Evolutionary conservation across 2,888 invertebrate species (phyloP), one percentile per base, ranked within the genome.

Genomic region (Flexamia atlantica): DNA sequence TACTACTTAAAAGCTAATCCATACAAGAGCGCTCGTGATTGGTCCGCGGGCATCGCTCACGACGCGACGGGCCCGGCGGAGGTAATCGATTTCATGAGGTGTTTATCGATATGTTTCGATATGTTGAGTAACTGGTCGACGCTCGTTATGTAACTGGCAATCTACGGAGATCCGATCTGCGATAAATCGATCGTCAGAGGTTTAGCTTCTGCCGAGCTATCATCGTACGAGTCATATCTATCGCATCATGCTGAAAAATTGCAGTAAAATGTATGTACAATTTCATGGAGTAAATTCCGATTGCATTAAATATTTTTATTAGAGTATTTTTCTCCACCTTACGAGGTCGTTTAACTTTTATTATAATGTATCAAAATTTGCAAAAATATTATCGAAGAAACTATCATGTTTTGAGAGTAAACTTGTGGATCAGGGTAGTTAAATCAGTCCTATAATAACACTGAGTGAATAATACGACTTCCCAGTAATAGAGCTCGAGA

Each of bases 1-100:
- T 72, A 72, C 68, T 68, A 72, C 72, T 72, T 72, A 72, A 72
- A 42, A 42, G 42, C 72, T 40, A 72, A 42, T 72, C 72, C 72
- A 72, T 72, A 72, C 36, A 72, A 42, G 72, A 72, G 72, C 40
- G 72, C 42, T 7, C 42, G 72, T 40, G 40, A 42, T 72, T 30
- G 72, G 68, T 28, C 68, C 68, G 17, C 68, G 30, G 68, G 68
- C 32, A 68, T 68, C 42, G 72, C 23, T 72, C 72, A 72, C 72
- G 72, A 72, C 42, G 23, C 72, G 72, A 72, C 42, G 23, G 20
- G n/a, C 32, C 36, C 72, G 32, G 12, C 40, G 42, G 72, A 30
- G 30, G 23, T 72, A 72, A 72, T 42, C 36, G 42, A 42, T 72
- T 72, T 72, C 72, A 72, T 42, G 72, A 72, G 72, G 72, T 72